Evolutionary conservation across 2,888 invertebrate genomes (phyloP).

Genomic region (Aproaerema taeniolella): DNA sequence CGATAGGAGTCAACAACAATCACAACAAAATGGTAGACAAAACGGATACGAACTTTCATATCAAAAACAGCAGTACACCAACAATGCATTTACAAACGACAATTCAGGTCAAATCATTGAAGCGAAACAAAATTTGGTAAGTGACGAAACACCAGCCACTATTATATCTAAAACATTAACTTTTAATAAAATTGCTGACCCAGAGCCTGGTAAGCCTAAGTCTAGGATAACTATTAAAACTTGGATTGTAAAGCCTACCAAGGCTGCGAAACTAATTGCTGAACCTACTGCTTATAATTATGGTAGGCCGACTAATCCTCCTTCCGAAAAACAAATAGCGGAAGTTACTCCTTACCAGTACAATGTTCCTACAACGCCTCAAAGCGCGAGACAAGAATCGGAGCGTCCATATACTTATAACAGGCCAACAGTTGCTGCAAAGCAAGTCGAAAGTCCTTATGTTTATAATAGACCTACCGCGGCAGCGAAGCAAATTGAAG

Average conservation of each 20-base stretch:
- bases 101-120: conserved; percentile 34
- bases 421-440: conserved; percentile 22
- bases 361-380: conserved; percentile 21
- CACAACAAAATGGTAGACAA: conserved; percentile 35
- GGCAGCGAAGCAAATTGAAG: conserved; percentile 20
- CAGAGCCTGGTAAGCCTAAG: conserved; percentile 50
- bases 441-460: conserved; percentile 18
- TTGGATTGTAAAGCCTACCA: conserved; percentile 65
- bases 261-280: conserved; percentile 41
- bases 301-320: conserved; percentile 35
- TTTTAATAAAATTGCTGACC: conserved; percentile 49
- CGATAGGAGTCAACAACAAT: conserved; percentile 30
- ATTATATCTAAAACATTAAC: conserved; percentile 58
- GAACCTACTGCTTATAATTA: conserved; percentile 50
- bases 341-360: conserved; percentile 45
- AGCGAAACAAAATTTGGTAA: conserved; percentile 63
- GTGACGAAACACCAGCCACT: conserved; percentile 46
- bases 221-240: conserved; percentile 64
- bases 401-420: conserved; percentile 37
- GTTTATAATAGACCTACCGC: conserved; percentile 27
- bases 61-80: conserved; percentile 40
- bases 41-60: conserved; percentile 30
- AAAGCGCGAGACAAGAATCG: conserved; percentile 23
- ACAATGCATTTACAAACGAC: no score
- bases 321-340: conserved; percentile 32